Base-by-base conservation (phyloP, 2,888 invertebrate genomes). In the Uloborus plumipes region DNA sequence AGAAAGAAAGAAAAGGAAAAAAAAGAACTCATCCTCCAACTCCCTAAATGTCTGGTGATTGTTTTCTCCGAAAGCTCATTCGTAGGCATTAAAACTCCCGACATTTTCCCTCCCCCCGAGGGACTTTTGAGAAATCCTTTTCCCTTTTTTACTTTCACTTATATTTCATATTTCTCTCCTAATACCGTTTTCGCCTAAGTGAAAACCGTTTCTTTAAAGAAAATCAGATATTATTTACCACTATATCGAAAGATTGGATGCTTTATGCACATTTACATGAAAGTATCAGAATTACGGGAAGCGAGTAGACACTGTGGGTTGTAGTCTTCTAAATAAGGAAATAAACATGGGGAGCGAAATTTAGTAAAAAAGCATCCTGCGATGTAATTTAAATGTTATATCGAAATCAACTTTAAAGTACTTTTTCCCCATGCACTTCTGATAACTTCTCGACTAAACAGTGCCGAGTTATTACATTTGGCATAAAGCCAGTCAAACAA, bases 341-440 rank as follows among this genome's bases (percentile, higher is more conserved):
- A 77, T 66, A 72, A 72, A 71, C 79, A 47, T 67, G 61, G 31
- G 64, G 66, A 49, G 66, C 72, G 70, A 22, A 62, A 67, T 61
- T 76, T 74, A 47, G 26, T 11, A 64, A 64, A 67, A 59, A 66
- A 67, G 67, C 18, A 79, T 74, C 74, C 62, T 64, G 69, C 69
- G 55, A 74, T 80, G 80, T 80, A 80, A 80, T 80, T 80, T 74
- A 74, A 80, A 80, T 73, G 80, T 80, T 79, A 79, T 73, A 79
- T 79, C 73, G 79, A 79, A 79, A 79, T 80, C 80, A 80, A 74
- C 80, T 70, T 64, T 69, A 80, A 80, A 80, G 74, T 64, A 80
- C 69, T 70, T 69, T 73, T 74, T 58, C 64, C 22, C 58, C 51
- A 39, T 61, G 47, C 77, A 49, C 78, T 72, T 78, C 65, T 59